These are phyloP conservation scores for Scophthalmus maximus DNA, from an alignment of 2,113 vertebrate species.

Conservation along the genomic window DNA sequence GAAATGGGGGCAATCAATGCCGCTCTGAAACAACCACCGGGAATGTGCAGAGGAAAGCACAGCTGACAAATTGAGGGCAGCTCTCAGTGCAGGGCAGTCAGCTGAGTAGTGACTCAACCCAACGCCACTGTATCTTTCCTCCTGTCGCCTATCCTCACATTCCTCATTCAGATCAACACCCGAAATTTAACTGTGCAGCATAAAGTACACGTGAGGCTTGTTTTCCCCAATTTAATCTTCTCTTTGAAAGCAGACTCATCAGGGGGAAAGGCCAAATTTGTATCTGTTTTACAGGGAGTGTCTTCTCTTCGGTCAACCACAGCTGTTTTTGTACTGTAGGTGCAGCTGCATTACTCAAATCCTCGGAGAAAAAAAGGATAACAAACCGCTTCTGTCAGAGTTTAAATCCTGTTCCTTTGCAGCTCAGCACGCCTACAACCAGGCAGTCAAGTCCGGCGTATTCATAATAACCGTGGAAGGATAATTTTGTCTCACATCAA, in stretches of 20 bases:
- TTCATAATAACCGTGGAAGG: slow-evolving; percentile 17
- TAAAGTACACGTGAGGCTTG: neutral
- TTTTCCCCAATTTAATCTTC: slow-evolving; percentile 3
- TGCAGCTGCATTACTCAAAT: slow-evolving; percentile 70
- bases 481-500: slow-evolving; percentile 43
- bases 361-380: slow-evolving; percentile 58
- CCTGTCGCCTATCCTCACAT: slow-evolving; percentile 9
- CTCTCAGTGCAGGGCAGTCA: slow-evolving; percentile 34
- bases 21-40: slow-evolving; percentile 40
- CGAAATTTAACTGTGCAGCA: neutral
- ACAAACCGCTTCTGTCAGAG: slow-evolving; percentile 42
- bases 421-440: slow-evolving; percentile 42
- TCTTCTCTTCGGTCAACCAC: slow-evolving; percentile 41
- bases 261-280: slow-evolving; percentile 16
- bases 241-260: slow-evolving; percentile 24
- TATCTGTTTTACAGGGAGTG: slow-evolving; percentile 55
- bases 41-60: slow-evolving; percentile 23
- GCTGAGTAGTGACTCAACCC: slow-evolving; percentile 41
- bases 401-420: slow-evolving; percentile 30
- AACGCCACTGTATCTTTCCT: slow-evolving; percentile 16
- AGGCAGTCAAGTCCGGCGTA: slow-evolving; percentile 12
- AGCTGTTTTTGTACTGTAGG: slow-evolving; percentile 53
- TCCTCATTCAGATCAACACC: slow-evolving; percentile 16
- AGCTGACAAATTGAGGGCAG: slow-evolving; percentile 66
- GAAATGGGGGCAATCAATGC: slow-evolving; percentile 74